Evolutionary conservation across 2,888 invertebrate genomes (phyloP).

Genomic region (Drosophila merina): DNA sequence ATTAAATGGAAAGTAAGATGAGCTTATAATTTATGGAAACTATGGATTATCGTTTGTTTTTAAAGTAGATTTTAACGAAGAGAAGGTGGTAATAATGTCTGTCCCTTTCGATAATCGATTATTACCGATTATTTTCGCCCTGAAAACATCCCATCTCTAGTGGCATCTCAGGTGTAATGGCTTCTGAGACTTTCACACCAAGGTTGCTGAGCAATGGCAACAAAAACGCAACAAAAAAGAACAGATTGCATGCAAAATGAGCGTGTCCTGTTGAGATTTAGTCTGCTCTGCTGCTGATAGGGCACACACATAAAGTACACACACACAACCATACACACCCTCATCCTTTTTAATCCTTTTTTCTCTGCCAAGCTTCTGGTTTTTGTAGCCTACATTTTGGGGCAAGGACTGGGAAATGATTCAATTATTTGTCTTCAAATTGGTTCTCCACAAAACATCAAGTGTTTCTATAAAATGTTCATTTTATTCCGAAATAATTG

Average conservation of each 20-base stretch:
- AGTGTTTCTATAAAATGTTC: background rate
- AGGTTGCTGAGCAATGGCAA: constrained; percentile 53
- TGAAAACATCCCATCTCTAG: background rate
- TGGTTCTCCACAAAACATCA: background rate
- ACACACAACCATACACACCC: background rate
- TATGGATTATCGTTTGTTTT: background rate
- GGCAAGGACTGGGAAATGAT: constrained; percentile 14
- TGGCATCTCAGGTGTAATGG: constrained; percentile 1
- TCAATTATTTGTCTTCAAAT: constrained; percentile 7
- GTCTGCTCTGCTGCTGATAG: constrained; percentile 52
- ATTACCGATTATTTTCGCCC: background rate
- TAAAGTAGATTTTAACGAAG: background rate
- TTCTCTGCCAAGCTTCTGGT: background rate
- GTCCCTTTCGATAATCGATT: background rate
- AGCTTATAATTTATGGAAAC: background rate
- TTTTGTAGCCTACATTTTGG: background rate
- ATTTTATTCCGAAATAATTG: background rate
- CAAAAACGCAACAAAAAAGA: constrained; percentile 8
- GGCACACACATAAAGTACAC: constrained; percentile 33
- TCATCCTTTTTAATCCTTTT: background rate
- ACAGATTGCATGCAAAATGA: constrained; percentile 68
- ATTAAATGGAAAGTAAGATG: too few species aligned
- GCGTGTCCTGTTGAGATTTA: constrained; percentile 68
- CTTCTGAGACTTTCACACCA: constrained; percentile 51
- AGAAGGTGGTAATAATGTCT: too few species aligned